These are phyloP conservation scores for Gerris buenoi DNA, from an alignment of 1,140 invertebrate genomes.

Conservation along the genomic window DNA sequence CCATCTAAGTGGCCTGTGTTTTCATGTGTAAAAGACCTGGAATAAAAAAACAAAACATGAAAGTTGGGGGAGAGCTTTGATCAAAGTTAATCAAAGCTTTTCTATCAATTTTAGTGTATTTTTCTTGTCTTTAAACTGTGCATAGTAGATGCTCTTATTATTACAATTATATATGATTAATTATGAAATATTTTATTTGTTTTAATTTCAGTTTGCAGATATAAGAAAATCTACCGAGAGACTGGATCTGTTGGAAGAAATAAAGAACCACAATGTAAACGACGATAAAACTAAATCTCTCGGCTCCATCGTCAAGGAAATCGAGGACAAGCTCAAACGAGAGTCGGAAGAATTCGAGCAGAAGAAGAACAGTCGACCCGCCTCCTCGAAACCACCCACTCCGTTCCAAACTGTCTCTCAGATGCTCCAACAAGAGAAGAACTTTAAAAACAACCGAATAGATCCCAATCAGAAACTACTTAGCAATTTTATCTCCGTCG, in stretches of 20 bases:
- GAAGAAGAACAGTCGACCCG: not conserved
- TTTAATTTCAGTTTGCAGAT: conserved; percentile 9
- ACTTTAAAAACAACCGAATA: not conserved
- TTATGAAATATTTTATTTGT: too few relatives aligned
- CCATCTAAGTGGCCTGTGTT: too few relatives aligned
- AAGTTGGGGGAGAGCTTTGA: too few relatives aligned
- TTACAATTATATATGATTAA: too few relatives aligned
- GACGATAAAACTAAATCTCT: conserved; percentile 2
- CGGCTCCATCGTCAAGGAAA: not conserved
- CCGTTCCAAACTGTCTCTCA: not conserved
- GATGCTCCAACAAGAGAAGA: not conserved
- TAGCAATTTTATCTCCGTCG: not conserved
- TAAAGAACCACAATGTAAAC: not conserved
- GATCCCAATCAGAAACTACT: not conserved
- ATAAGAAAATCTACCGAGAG: conserved; percentile 8
- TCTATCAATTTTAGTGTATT: too few relatives aligned
- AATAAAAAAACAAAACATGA: too few relatives aligned
- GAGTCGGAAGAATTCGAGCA: not conserved
- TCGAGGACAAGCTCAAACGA: conserved; percentile 4
- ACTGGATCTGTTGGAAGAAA: not conserved
- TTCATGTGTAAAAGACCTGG: too few relatives aligned
- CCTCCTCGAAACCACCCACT: not conserved
- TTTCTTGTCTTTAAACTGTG: too few relatives aligned
- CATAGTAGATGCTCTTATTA: too few relatives aligned
- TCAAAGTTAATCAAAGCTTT: too few relatives aligned